Conservation (phyloP, 1,140 invertebrate genomes). For the Dreissena polymorpha region DNA sequence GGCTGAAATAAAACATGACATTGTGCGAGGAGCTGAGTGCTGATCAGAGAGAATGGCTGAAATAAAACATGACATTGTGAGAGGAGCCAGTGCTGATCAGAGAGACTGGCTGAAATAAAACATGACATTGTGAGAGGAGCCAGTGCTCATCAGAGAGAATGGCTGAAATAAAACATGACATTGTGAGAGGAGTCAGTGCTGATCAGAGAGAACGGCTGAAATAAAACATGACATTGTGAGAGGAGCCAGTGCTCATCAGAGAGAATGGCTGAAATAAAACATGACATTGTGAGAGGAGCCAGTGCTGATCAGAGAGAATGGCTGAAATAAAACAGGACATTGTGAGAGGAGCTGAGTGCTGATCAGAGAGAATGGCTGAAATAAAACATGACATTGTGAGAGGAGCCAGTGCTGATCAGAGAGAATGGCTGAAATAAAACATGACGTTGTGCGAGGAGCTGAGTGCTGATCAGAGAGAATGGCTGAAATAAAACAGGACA, state of each 20-base stretch:
- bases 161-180: constrained; percentile 18
- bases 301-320: constrained; percentile 17
- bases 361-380: constrained; percentile 33
- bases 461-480: constrained; percentile 16
- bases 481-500: constrained; percentile 26
- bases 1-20: constrained; percentile 18
- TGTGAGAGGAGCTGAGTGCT: neutral
- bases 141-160: constrained; percentile 16
- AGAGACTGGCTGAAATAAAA: constrained; percentile 24
- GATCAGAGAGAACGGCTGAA: constrained; percentile 33
- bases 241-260: neutral
- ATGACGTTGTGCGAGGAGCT: neutral
- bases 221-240: neutral
- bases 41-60: constrained; percentile 34
- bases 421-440: constrained; percentile 29
- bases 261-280: constrained; percentile 29
- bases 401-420: neutral
- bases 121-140: neutral
- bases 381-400: neutral
- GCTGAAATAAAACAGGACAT: constrained; percentile 25
- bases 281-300: neutral
- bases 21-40: neutral
- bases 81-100: constrained; percentile 1
- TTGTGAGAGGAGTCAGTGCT: neutral
- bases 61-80: neutral